Percentiles rank a stretch among this genome's conserved stretches.
Conservation (phyloP, 2,888 invertebrate species). For the Pachliopta kotzebuea region DNA sequence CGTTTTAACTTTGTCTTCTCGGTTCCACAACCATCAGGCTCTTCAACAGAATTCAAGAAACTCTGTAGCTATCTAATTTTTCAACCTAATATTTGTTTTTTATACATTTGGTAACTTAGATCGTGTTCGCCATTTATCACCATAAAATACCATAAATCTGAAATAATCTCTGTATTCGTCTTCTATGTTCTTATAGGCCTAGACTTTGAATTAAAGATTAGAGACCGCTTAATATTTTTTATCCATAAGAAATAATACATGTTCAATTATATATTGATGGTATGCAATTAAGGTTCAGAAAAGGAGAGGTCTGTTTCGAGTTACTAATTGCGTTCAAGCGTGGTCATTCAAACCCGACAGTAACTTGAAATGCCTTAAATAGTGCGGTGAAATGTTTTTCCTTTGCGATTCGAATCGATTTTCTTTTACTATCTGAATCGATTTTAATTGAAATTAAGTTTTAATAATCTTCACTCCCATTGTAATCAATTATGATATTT, state of each 20-base stretch:
- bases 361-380: conserved; percentile 13
- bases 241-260: not conserved
- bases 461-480: no score
- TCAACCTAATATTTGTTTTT: no score
- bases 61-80: no score
- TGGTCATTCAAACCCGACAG: conserved; percentile 13
- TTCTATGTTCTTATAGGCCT: not conserved
- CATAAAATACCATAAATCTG: no score
- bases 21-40: no score
- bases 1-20: no score
- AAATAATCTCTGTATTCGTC: no score
- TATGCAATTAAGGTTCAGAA: conserved; percentile 11
- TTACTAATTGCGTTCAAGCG: conserved; percentile 23
- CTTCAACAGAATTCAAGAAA: no score
- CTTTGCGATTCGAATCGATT: conserved; percentile 1
- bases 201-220: not conserved
- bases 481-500: not conserved
- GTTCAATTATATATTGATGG: conserved; percentile 3
- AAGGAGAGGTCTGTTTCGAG: conserved; percentile 17
- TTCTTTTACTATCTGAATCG: not conserved
- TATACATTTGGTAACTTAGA: no score
- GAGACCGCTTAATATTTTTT: not conserved
- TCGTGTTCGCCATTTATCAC: no score
- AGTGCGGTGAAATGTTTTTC: conserved; percentile 5
- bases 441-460: no score